Evolutionary conservation across 2,888 invertebrate genomes (phyloP).

Genomic region (Tholera decimalis): DNA sequence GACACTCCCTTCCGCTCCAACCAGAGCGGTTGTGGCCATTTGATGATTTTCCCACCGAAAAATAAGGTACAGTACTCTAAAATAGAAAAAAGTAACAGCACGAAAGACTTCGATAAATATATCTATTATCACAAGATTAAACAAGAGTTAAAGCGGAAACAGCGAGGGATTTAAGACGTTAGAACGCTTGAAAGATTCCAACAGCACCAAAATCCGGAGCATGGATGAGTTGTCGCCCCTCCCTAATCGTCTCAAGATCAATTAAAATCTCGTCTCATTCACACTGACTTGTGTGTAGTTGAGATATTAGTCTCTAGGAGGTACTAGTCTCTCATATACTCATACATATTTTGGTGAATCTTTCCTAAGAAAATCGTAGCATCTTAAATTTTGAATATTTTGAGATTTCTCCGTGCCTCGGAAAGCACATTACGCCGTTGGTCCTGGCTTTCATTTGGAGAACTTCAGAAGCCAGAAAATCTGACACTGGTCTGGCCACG

Average conservation of each 20-base stretch:
- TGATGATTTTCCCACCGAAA: too few species aligned
- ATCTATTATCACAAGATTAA: conserved; percentile 32
- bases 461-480: too few species aligned
- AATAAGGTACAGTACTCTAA: too few species aligned
- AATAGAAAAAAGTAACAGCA: conserved; percentile 3
- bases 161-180: conserved; percentile 7
- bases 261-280: conserved; percentile 10
- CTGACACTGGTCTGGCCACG: too few species aligned
- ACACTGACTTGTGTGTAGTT: background rate
- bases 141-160: conserved; percentile 30
- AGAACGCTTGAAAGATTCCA: conserved; percentile 18
- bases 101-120: conserved; percentile 25
- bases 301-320: too few species aligned
- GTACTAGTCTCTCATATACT: too few species aligned
- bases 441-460: too few species aligned
- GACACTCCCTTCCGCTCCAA: too few species aligned
- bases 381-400: too few species aligned
- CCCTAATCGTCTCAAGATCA: conserved; percentile 34
- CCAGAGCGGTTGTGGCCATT: too few species aligned
- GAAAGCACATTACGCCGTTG: background rate
- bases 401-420: background rate
- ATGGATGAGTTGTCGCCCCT: conserved; percentile 27
- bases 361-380: too few species aligned
- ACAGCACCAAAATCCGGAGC: conserved; percentile 12
- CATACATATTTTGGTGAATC: too few species aligned